Conservation (phyloP, 2,888 invertebrate genomes). For the Thera obeliscata region DNA sequence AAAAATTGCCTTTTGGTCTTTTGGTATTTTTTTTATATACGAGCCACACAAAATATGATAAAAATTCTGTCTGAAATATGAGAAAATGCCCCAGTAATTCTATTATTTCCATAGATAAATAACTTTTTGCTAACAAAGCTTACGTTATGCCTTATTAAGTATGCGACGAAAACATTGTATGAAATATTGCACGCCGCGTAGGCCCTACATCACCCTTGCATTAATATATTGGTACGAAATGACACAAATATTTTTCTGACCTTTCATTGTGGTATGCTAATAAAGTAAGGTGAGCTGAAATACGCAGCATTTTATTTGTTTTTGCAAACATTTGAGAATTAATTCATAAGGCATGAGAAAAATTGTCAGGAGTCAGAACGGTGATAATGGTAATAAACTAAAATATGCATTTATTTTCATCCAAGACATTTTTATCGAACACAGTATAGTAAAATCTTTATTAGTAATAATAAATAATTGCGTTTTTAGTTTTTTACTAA, state of each 20-base stretch:
- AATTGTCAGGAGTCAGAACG: too few relatives aligned
- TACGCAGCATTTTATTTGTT: neutral
- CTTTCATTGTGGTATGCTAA: constrained; percentile 16
- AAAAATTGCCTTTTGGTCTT: too few relatives aligned
- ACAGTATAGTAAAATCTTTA: too few relatives aligned
- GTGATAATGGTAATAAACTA: too few relatives aligned
- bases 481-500: too few relatives aligned
- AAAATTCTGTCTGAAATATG: constrained; percentile 18
- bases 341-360: too few relatives aligned
- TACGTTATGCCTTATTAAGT: constrained; percentile 74
- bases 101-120: constrained; percentile 41
- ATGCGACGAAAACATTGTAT: constrained; percentile 75
- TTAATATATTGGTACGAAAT: constrained; percentile 26
- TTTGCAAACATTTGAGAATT: neutral
- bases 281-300: constrained; percentile 1
- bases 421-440: too few relatives aligned
- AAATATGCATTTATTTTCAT: too few relatives aligned
- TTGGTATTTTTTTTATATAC: too few relatives aligned
- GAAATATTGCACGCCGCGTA: constrained; percentile 61
- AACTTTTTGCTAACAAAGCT: constrained; percentile 63
- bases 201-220: constrained; percentile 54
- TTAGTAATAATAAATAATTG: too few relatives aligned
- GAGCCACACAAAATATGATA: neutral
- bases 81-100: constrained; percentile 31
- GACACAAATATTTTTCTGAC: constrained; percentile 36